Evolutionary conservation across 1,140 invertebrate genomes (phyloP).

Genomic region (Caerostris extrusa): DNA sequence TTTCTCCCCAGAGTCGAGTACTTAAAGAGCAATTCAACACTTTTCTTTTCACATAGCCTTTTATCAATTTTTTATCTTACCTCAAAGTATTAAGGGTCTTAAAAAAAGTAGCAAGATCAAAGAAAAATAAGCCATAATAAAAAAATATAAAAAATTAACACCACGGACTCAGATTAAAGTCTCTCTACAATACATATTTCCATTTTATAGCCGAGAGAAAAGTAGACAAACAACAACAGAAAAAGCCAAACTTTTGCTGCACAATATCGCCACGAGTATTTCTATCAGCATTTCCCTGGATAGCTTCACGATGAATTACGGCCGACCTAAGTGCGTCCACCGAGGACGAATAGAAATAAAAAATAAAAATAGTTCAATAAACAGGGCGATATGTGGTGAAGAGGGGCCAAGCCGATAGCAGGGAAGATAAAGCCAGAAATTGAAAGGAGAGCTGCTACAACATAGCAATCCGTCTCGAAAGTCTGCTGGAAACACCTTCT

Average conservation of each 20-base stretch:
- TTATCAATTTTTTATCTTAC: no score
- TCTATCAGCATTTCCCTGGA: constrained; percentile 55
- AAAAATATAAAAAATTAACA: background rate
- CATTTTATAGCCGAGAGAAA: no score
- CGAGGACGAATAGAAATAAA: background rate
- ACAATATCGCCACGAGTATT: background rate
- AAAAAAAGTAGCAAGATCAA: no score
- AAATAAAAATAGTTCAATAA: constrained; percentile 24
- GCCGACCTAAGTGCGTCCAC: constrained; percentile 31
- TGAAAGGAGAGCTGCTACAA: background rate
- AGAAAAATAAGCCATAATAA: background rate
- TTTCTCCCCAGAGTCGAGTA: no score
- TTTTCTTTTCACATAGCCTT: no score
- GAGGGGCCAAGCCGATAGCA: background rate
- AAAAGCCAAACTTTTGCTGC: background rate
- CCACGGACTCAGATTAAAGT: background rate
- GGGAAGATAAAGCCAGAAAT: background rate
- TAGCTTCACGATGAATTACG: constrained; percentile 58
- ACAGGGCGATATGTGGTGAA: background rate
- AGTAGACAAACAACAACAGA: no score
- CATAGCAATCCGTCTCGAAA: constrained; percentile 36
- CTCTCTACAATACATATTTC: constrained; percentile 23
- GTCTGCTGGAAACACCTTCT: constrained; percentile 11
- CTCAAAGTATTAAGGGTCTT: no score
- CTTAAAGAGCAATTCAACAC: no score